Percentiles rank a stretch among this genome's conserved stretches.
Evolutionary conservation across 2,888 invertebrate genomes (phyloP).

Genomic region (Pomacea canaliculata): DNA sequence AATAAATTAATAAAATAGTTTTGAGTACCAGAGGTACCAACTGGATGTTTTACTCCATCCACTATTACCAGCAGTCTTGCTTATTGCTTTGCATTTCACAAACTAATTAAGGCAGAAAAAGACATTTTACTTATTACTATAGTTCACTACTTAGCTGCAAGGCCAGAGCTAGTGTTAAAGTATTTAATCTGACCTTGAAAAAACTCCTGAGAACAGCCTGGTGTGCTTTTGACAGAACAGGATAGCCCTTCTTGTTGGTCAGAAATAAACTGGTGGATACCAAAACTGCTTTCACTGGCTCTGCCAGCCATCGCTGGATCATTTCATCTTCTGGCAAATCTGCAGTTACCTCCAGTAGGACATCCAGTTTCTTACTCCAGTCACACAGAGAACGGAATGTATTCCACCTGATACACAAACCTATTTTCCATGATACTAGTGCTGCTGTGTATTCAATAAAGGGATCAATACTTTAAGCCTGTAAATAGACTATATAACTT

Average conservation of each 20-base stretch:
- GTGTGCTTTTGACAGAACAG: constrained; percentile 82
- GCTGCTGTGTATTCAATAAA: not conserved
- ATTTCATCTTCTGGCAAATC: constrained; percentile 80
- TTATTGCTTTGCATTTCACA: no score
- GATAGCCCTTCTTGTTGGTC: constrained; percentile 89
- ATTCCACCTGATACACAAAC: constrained; percentile 72
- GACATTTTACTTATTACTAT: no score
- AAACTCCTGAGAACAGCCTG: constrained; percentile 78
- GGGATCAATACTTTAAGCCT: not conserved
- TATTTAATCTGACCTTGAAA: constrained; percentile 59
- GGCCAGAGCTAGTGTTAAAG: no score
- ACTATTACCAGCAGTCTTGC: no score
- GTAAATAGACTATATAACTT: no score
- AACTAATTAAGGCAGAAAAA: no score
- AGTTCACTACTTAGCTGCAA: no score
- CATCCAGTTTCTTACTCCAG: constrained; percentile 73
- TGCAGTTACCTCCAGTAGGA: constrained; percentile 85
- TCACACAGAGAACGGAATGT: constrained; percentile 73
- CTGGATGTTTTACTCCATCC: no score
- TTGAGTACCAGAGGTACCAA: no score
- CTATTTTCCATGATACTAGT: not conserved
- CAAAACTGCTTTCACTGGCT: constrained; percentile 88
- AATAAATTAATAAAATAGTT: no score
- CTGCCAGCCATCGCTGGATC: constrained; percentile 89
- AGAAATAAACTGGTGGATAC: constrained; percentile 86